A percentile compares a stretch with the other conserved stretches of the same genome.
phyloP scores from a whole-genome alignment of 2,113 vertebrate species.

The Perognathus longimembris region DNA sequence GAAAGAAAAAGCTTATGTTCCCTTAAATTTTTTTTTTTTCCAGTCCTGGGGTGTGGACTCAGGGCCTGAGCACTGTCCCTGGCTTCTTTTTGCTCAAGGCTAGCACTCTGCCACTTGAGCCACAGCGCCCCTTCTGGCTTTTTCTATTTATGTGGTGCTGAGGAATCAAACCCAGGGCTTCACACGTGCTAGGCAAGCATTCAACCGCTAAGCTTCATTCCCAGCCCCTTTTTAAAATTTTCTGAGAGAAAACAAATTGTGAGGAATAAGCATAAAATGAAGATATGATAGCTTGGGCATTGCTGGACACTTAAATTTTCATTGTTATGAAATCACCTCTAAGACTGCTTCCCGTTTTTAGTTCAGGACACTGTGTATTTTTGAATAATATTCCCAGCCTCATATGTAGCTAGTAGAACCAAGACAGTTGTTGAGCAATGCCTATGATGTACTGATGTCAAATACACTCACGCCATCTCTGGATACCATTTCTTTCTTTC shows the following conservation, averaged over 20 bases:
- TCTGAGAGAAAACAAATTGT: slow-evolving; percentile 2
- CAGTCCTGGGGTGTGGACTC: too few relatives aligned
- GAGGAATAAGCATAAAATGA: neutral
- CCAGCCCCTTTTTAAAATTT: slow-evolving; percentile 14
- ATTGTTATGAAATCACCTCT: neutral
- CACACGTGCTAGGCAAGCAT: too few relatives aligned
- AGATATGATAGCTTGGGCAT: neutral
- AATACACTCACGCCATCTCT: slow-evolving; percentile 1
- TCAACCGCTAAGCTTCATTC: too few relatives aligned
- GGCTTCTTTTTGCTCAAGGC: too few relatives aligned
- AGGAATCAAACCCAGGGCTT: too few relatives aligned
- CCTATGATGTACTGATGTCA: neutral
- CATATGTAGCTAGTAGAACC: neutral
- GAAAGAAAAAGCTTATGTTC: neutral
- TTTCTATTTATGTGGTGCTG: too few relatives aligned
- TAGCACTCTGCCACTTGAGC: too few relatives aligned
- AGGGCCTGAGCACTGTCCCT: too few relatives aligned
- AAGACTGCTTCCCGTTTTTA: slow-evolving; percentile 16
- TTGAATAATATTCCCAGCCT: neutral
- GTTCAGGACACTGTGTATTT: neutral
- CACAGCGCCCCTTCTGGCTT: too few relatives aligned
- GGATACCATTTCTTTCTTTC: too few relatives aligned
- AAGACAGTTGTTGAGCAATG: neutral
- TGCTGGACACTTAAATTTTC: neutral
- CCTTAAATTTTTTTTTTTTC: too few relatives aligned